A percentile compares a stretch with the other conserved stretches of the same genome.
phyloP scores from a whole-genome alignment of 2,113 vertebrate genomes.

The Laticauda laticaudata region DNA sequence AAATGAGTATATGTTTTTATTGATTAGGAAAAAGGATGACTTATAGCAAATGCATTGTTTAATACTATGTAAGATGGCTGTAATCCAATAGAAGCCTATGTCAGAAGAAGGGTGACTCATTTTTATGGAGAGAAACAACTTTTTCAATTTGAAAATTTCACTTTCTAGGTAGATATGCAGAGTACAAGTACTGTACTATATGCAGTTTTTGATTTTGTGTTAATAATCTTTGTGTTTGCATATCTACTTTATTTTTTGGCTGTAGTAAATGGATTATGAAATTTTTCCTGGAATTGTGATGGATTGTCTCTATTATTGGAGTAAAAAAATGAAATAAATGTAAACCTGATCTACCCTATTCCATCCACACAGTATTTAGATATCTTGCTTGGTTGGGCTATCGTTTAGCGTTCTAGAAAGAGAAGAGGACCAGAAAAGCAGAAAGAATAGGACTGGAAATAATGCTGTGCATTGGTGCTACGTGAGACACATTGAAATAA shows the following conservation, averaged over 20 bases:
- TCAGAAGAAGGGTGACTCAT: neutral
- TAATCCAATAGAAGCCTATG: neutral
- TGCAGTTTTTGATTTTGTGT: neutral
- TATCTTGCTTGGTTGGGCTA: neutral
- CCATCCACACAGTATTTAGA: neutral
- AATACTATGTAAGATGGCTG: neutral
- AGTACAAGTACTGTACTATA: neutral
- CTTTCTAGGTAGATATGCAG: neutral
- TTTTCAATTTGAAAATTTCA: neutral
- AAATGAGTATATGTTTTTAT: neutral
- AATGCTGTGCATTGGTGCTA: neutral
- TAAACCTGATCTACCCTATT: neutral
- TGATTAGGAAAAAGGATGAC: neutral
- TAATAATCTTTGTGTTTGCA: neutral
- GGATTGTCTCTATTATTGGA: neutral
- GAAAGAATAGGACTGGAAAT: neutral
- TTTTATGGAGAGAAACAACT: neutral
- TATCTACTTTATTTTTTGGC: neutral
- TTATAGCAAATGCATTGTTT: neutral
- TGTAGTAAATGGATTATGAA: neutral
- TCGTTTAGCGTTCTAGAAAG: neutral
- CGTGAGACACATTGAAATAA: neutral
- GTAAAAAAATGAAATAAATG: neutral
- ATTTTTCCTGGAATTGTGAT: neutral
- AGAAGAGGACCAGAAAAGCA: neutral